phyloP scores from a whole-genome alignment of 2,888 invertebrate species.

The Diaphora mendica region DNA sequence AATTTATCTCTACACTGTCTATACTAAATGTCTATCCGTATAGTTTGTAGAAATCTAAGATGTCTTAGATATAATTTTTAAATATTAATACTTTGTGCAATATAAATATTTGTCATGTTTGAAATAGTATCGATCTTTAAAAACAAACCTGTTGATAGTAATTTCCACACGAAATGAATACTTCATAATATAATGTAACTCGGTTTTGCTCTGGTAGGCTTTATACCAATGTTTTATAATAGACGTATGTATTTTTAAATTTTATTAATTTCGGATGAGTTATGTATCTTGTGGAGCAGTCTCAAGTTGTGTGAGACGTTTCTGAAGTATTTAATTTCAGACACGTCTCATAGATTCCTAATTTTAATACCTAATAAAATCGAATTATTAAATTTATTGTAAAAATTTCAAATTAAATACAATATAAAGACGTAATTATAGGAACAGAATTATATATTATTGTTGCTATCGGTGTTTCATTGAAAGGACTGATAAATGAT shows the following conservation, averaged over 20 bases:
- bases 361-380: too few relatives aligned
- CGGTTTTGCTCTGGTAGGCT: neutral
- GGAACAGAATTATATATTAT: neutral
- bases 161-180: neutral
- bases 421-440: neutral
- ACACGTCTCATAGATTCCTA: too few relatives aligned
- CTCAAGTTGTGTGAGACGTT: too few relatives aligned
- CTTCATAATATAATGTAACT: neutral
- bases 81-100: conserved; percentile 7
- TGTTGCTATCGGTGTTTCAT: neutral
- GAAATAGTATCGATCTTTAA: neutral
- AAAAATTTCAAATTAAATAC: neutral
- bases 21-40: neutral
- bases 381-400: too few relatives aligned
- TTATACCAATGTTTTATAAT: neutral
- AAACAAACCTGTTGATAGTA: neutral
- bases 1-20: neutral
- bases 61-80: neutral
- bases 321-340: too few relatives aligned
- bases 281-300: too few relatives aligned
- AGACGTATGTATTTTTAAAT: neutral
- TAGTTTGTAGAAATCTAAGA: neutral
- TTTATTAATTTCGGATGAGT: too few relatives aligned
- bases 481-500: neutral
- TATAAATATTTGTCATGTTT: neutral